These are phyloP conservation scores for Muscicapa comitata DNA, from an alignment of 2,797 vertebrate genomes.

Conservation along the genomic window DNA sequence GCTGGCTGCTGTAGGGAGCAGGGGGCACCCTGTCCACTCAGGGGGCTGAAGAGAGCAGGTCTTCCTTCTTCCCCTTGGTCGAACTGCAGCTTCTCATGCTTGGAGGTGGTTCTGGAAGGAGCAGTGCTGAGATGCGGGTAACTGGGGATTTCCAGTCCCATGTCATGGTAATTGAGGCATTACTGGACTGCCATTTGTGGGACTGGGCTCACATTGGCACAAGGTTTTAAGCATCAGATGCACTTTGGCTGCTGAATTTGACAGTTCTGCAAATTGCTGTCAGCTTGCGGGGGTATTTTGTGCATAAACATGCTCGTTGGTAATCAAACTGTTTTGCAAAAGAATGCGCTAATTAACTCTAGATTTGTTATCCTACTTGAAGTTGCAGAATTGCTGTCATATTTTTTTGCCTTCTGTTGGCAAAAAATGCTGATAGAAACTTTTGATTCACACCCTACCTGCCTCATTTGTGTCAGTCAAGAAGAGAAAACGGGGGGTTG, in stretches of 20 bases:
- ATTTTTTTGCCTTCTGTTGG: constrained; percentile 47
- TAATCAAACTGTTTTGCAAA: constrained; percentile 65
- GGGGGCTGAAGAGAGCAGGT: neutral
- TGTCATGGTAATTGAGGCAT: neutral
- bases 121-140: neutral
- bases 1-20: neutral
- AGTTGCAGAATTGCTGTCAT: constrained; percentile 53
- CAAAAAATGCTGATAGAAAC: constrained; percentile 68
- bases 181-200: neutral
- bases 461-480: constrained; percentile 69
- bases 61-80: neutral
- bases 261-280: constrained; percentile 64
- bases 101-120: neutral
- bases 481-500: constrained; percentile 13
- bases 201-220: neutral
- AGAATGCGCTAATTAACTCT: constrained; percentile 57
- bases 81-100: neutral
- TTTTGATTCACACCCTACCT: constrained; percentile 72
- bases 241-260: constrained; percentile 39
- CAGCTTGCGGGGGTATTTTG: constrained; percentile 48
- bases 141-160: neutral
- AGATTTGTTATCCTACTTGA: constrained; percentile 59
- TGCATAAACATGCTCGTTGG: constrained; percentile 10
- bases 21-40: accelerated
- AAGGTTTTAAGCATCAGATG: constrained; percentile 5